These are phyloP conservation scores for Holocentrus rufus DNA, from an alignment of 2,797 vertebrate species.

Conservation along the genomic window DNA sequence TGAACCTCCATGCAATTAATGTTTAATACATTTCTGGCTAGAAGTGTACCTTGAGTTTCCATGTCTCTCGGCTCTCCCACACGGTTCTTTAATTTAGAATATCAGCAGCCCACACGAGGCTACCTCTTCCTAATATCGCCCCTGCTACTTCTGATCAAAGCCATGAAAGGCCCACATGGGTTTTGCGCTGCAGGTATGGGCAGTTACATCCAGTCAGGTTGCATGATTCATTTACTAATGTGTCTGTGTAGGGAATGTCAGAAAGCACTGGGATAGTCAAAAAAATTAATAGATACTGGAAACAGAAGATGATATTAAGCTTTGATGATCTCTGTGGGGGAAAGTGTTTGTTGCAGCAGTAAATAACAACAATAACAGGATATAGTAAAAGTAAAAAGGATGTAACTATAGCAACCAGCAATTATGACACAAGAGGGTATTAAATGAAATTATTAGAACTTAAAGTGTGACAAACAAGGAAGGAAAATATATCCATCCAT, in stretches of 20 bases:
- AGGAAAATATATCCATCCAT: too few relatives aligned
- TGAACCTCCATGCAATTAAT: not conserved
- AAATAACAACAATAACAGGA: not conserved
- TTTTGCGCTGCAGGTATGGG: slow-evolving; percentile 32
- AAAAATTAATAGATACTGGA: not conserved
- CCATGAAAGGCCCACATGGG: slow-evolving; percentile 30
- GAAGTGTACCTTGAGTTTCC: slow-evolving; percentile 20
- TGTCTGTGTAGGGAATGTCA: slow-evolving; percentile 1
- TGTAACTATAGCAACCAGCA: too few relatives aligned
- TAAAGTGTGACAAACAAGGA: too few relatives aligned
- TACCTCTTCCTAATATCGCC: slow-evolving; percentile 18
- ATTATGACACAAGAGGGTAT: too few relatives aligned
- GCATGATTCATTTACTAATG: slow-evolving; percentile 14
- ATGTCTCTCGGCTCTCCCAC: slow-evolving; percentile 45
- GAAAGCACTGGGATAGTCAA: not conserved
- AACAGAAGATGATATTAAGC: slow-evolving; percentile 2
- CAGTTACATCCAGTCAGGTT: slow-evolving; percentile 10
- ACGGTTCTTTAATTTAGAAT: slow-evolving; percentile 43
- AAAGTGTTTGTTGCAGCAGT: not conserved
- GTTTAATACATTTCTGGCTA: not conserved
- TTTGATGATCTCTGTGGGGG: not conserved
- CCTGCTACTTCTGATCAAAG: slow-evolving; percentile 54
- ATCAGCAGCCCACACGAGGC: slow-evolving; percentile 48
- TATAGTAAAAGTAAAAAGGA: not conserved
- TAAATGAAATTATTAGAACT: too few relatives aligned